Evolutionary conservation across 2,113 vertebrate species (phyloP).

Genomic region (Seriola quinqueradiata): DNA sequence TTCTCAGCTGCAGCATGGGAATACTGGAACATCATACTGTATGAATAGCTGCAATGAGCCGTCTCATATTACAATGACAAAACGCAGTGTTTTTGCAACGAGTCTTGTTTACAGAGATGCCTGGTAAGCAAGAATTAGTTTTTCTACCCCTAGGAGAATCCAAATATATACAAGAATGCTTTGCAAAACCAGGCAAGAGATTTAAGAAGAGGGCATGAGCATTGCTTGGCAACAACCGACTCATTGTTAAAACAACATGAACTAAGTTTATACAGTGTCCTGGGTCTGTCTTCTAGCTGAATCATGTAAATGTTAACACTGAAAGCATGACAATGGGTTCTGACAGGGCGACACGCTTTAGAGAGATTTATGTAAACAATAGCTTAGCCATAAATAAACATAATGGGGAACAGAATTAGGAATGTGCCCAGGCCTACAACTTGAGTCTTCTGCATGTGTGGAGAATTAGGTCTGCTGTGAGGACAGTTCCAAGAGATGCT

Average conservation of each 20-base stretch:
- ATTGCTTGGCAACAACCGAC: slow-evolving; percentile 19
- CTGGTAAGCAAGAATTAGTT: slow-evolving; percentile 44
- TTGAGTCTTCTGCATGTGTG: slow-evolving; percentile 12
- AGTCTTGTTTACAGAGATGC: slow-evolving; percentile 50
- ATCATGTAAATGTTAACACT: slow-evolving; percentile 24
- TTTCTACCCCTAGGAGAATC: slow-evolving; percentile 32
- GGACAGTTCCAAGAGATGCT: slow-evolving; percentile 65
- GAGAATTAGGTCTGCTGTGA: slow-evolving; percentile 24
- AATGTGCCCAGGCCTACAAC: slow-evolving; percentile 4
- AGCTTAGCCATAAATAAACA: slow-evolving; percentile 26
- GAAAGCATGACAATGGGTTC: slow-evolving; percentile 30
- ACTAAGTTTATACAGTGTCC: slow-evolving; percentile 15
- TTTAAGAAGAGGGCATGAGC: slow-evolving; percentile 22
- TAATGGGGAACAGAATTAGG: slow-evolving; percentile 24
- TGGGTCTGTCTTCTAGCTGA: slow-evolving; percentile 22
- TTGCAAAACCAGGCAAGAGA: slow-evolving; percentile 28
- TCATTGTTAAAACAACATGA: slow-evolving; percentile 43
- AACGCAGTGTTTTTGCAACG: slow-evolving; percentile 30
- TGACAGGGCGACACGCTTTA: slow-evolving; percentile 35
- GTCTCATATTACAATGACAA: slow-evolving; percentile 39
- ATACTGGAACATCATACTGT: slow-evolving; percentile 32
- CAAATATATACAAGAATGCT: slow-evolving; percentile 40
- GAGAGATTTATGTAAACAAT: slow-evolving; percentile 53
- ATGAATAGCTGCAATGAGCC: slow-evolving; percentile 46
- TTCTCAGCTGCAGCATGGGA: slow-evolving; percentile 22